These are phyloP conservation scores for Pluvianellus socialis DNA, from an alignment of 2,113 vertebrate species.

Conservation along the genomic window DNA sequence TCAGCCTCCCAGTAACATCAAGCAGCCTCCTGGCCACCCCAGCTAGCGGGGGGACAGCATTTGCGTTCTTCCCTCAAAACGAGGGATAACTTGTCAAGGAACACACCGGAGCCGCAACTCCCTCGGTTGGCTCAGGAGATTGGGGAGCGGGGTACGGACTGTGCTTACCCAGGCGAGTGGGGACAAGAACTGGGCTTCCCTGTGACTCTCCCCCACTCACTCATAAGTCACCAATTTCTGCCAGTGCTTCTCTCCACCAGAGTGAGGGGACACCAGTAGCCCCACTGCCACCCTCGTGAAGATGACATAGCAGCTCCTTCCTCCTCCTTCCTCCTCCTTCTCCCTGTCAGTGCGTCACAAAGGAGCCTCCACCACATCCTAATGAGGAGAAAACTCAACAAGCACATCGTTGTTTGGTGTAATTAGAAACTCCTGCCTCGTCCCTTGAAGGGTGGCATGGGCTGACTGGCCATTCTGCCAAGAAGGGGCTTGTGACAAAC, in stretches of 20 bases:
- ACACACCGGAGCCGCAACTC: neutral
- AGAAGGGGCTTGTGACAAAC: neutral
- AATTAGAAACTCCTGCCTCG: neutral
- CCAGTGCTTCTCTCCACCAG: neutral
- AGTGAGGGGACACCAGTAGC: neutral
- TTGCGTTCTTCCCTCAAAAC: neutral
- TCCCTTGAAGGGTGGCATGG: neutral
- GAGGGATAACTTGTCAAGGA: neutral
- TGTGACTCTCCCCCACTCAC: neutral
- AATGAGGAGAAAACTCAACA: neutral
- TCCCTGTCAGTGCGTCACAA: rapidly evolving
- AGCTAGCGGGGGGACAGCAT: neutral
- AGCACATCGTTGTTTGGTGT: neutral
- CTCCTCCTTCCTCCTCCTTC: neutral
- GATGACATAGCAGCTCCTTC: neutral
- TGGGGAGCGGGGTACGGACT: neutral
- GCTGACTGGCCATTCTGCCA: neutral
- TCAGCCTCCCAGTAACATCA: rapidly evolving
- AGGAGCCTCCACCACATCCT: neutral
- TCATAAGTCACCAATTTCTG: neutral
- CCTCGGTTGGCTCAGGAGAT: neutral
- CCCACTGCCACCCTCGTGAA: neutral
- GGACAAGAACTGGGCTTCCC: neutral
- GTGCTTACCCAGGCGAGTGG: rapidly evolving
- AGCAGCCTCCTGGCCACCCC: neutral